These are phyloP conservation scores for Brevimyrus niger DNA, from an alignment of 2,113 vertebrate species.

Conservation along the genomic window DNA sequence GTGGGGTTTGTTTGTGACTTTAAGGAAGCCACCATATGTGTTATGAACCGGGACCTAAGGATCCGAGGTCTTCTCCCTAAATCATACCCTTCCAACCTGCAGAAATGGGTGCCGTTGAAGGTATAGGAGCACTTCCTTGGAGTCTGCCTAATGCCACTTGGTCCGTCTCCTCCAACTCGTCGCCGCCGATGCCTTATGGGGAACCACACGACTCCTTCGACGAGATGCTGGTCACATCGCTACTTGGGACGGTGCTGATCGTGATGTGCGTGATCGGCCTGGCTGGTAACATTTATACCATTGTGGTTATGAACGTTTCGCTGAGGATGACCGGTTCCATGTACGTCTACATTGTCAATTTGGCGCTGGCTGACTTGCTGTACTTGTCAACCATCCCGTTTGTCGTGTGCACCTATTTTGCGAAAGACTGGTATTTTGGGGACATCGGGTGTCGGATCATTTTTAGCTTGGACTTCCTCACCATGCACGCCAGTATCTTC, in stretches of 20 bases:
- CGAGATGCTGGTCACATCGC: slow-evolving; percentile 30
- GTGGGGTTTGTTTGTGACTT: background rate
- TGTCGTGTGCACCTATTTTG: slow-evolving; percentile 43
- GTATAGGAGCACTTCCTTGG: slow-evolving; percentile 12
- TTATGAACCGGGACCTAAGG: background rate
- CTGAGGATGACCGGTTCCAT: slow-evolving; percentile 38
- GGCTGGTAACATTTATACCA: slow-evolving; percentile 39
- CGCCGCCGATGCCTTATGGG: slow-evolving; percentile 5
- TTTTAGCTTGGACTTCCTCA: slow-evolving; percentile 38
- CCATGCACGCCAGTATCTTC: slow-evolving; percentile 36
- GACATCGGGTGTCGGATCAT: slow-evolving; percentile 41
- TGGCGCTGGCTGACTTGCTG: slow-evolving; percentile 42
- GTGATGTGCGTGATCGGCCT: slow-evolving; percentile 39
- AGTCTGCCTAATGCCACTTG: slow-evolving; percentile 21
- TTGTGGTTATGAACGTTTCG: slow-evolving; percentile 39
- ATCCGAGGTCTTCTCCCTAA: background rate
- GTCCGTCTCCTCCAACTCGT: slow-evolving; percentile 17
- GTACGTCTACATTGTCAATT: slow-evolving; percentile 44
- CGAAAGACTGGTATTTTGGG: slow-evolving; percentile 44
- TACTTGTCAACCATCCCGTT: slow-evolving; percentile 46
- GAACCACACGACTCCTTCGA: slow-evolving; percentile 15
- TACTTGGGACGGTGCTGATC: slow-evolving; percentile 37
- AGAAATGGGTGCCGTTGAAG: slow-evolving; percentile 27
- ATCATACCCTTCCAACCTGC: background rate
- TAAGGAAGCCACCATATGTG: background rate